Evolutionary conservation across 2,797 vertebrate genomes (phyloP).

Genomic region (Dendrocincla fuliginosa): DNA sequence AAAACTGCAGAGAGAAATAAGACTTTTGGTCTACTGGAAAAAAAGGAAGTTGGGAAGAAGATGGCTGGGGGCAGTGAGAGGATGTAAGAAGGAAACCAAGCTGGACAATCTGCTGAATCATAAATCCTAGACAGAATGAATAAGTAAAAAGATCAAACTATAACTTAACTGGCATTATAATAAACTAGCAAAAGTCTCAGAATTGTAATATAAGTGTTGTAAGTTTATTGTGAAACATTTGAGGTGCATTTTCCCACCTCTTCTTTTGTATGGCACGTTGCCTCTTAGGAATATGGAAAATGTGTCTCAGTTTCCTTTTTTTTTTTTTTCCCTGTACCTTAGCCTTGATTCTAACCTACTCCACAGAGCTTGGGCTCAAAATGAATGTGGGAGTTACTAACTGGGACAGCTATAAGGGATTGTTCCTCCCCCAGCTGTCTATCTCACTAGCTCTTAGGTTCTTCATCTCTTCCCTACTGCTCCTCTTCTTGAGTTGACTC

Average conservation of each 20-base stretch:
- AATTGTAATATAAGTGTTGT: not conserved
- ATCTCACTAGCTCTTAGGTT: not conserved
- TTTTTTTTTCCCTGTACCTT: not conserved
- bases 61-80: not conserved
- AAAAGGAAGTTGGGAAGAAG: not conserved
- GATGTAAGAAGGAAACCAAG: not conserved
- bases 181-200: not conserved
- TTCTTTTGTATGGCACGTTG: not conserved
- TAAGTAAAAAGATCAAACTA: not conserved
- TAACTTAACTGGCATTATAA: not conserved
- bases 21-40: not conserved
- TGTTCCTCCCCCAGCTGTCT: not conserved
- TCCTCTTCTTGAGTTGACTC: not conserved
- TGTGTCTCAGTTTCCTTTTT: not conserved
- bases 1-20: not conserved
- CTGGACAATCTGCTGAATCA: not conserved
- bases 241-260: not conserved
- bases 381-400: not conserved
- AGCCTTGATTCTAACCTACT: not conserved
- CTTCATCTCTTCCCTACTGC: not conserved
- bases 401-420: not conserved
- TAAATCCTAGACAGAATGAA: not conserved
- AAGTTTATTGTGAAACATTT: not conserved
- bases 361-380: not conserved
- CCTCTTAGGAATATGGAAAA: not conserved